phyloP scores from a whole-genome alignment of 2,888 invertebrate genomes.

The Heliconius hortense region DNA sequence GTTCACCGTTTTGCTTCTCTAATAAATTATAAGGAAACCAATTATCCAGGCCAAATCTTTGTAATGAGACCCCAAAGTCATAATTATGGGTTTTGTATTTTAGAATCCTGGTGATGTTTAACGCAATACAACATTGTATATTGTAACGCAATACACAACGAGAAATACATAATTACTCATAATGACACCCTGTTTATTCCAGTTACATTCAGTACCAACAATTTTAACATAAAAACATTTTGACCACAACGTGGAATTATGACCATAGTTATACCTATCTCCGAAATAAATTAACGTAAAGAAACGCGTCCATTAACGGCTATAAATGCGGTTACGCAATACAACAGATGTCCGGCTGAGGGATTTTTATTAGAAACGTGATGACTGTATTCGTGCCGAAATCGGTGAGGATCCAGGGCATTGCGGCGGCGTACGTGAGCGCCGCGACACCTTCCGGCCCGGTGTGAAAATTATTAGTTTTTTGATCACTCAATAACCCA shows the following conservation, averaged over 20 bases:
- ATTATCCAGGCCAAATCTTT: slow-evolving; percentile 15
- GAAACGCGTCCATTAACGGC: slow-evolving; percentile 70
- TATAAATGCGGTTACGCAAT: slow-evolving; percentile 78
- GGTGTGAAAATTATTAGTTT: slow-evolving; percentile 75
- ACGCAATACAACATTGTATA: slow-evolving; percentile 30
- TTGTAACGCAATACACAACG: slow-evolving; percentile 26
- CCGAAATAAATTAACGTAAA: slow-evolving; percentile 65
- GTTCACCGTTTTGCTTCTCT: slow-evolving; percentile 44
- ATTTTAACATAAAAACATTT: slow-evolving; percentile 45
- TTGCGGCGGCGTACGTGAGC: slow-evolving; percentile 71
- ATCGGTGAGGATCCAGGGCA: slow-evolving; percentile 60
- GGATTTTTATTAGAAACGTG: slow-evolving; percentile 79
- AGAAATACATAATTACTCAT: slow-evolving; percentile 42
- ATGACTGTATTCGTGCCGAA: slow-evolving; percentile 64
- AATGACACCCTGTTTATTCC: slow-evolving; percentile 41
- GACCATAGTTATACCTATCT: slow-evolving; percentile 43
- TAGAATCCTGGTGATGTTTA: slow-evolving; percentile 28
- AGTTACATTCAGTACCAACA: slow-evolving; percentile 39
- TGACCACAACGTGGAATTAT: slow-evolving; percentile 44
- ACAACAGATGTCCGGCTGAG: slow-evolving; percentile 67
- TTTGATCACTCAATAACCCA: slow-evolving; percentile 78
- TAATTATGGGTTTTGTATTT: slow-evolving; percentile 15
- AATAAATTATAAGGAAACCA: slow-evolving; percentile 37
- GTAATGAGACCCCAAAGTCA: slow-evolving; percentile 19
- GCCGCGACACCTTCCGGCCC: slow-evolving; percentile 76